These are phyloP conservation scores for Drosophila setifemur DNA, from an alignment of 1,140 invertebrate genomes.

Conservation along the genomic window DNA sequence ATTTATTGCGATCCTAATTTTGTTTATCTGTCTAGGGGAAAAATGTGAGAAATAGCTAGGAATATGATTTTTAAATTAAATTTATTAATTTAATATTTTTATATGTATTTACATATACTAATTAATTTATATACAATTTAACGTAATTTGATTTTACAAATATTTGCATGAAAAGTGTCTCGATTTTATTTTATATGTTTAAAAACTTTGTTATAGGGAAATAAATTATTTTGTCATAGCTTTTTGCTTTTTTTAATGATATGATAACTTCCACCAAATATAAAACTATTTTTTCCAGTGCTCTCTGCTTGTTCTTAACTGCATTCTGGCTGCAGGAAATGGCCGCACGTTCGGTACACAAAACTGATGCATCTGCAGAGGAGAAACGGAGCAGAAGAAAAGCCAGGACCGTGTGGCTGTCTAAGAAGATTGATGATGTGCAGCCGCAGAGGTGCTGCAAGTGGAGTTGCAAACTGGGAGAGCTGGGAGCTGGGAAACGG, in stretches of 20 bases:
- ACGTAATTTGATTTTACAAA: too few species aligned
- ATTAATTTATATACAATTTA: too few species aligned
- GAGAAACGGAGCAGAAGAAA: background rate
- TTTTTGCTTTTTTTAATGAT: too few species aligned
- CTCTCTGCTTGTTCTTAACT: background rate
- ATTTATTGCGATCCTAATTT: too few species aligned
- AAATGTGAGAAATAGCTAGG: background rate
- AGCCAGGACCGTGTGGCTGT: slow-evolving; percentile 48
- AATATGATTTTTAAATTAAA: background rate
- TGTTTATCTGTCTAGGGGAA: too few species aligned
- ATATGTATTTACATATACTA: too few species aligned
- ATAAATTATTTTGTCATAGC: too few species aligned
- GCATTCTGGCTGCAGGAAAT: slow-evolving; percentile 42
- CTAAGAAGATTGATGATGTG: slow-evolving; percentile 80
- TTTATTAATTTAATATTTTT: too few species aligned
- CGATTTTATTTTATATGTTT: too few species aligned
- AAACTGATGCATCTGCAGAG: slow-evolving; percentile 61
- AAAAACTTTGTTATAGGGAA: too few species aligned
- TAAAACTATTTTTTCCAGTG: slow-evolving; percentile 4
- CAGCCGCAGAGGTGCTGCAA: slow-evolving; percentile 55
- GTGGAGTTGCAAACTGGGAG: slow-evolving; percentile 14
- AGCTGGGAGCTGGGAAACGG: background rate
- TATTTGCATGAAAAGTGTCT: too few species aligned
- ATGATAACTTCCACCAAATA: too few species aligned
- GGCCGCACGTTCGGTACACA: slow-evolving; percentile 75